A percentile compares a stretch with the other conserved stretches of the same genome.
Conservation (phyloP, 2,797 vertebrate genomes). For the Danio aesculapii region DNA sequence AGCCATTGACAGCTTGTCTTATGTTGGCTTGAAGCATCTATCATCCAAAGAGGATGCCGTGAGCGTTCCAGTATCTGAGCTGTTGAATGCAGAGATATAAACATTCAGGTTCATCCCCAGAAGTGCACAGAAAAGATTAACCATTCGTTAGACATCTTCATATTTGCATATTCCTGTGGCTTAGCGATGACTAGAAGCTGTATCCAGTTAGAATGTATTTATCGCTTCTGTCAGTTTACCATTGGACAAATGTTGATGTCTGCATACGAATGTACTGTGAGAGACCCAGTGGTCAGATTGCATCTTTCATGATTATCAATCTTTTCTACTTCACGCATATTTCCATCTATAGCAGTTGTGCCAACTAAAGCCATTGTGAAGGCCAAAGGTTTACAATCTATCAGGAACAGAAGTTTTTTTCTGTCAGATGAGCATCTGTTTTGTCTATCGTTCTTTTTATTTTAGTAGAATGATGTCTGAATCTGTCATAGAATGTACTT, state of each 20-base stretch:
- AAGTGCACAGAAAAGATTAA: background rate
- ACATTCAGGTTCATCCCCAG: constrained; percentile 31
- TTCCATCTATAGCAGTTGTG: constrained; percentile 16
- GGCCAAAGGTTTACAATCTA: constrained; percentile 39
- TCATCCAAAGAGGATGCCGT: constrained; percentile 26
- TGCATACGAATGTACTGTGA: constrained; percentile 18
- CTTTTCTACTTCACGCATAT: constrained; percentile 24
- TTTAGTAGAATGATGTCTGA: background rate
- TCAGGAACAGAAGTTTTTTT: constrained; percentile 40
- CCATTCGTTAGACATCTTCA: constrained; percentile 3
- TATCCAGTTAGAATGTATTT: constrained; percentile 57
- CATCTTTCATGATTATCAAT: background rate
- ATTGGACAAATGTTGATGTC: background rate
- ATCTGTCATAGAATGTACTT: constrained; percentile 31
- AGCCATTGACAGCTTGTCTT: constrained; percentile 27
- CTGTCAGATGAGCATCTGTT: constrained; percentile 16
- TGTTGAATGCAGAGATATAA: constrained; percentile 30
- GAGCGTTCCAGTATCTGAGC: constrained; percentile 1
- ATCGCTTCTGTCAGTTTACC: background rate
- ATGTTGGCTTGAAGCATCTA: constrained; percentile 29
- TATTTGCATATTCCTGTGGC: constrained; percentile 1
- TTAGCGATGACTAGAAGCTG: constrained; percentile 22
- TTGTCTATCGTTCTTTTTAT: background rate
- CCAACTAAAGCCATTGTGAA: constrained; percentile 38
- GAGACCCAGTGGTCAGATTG: constrained; percentile 21